Evolutionary conservation across 2,888 invertebrate genomes (phyloP), one percentile per base, ranked within the genome.

Genomic region (Margaritifera margaritifera): DNA sequence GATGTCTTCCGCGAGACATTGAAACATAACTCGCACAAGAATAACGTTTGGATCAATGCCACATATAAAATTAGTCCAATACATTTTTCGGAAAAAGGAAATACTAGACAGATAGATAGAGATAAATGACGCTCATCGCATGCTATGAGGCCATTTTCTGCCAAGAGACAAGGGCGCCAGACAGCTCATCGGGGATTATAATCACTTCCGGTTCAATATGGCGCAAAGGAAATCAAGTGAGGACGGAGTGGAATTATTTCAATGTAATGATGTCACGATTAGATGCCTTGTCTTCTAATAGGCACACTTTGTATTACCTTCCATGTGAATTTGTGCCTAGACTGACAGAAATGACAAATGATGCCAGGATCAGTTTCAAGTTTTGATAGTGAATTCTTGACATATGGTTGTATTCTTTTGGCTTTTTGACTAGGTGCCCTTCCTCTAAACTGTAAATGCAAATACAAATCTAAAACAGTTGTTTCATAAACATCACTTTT

Each of bases 171-270:
- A 55, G 42, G 27, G 50, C 57, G 25, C 52, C 56, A 31, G 31
- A 69, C 63, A 62, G 62, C 69, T 66, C 64, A 58, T 61, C 61
- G 69, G 59, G 64, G 60, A 69, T 69, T 69, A 69, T 62, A 66
- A 66, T 62, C 69, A 71, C 69, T 74, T 69, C 74, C 64, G 71
- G 69, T 71, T 53, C 66, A 74, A 55, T 64, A 67, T 65, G 61
- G 64, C 20, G 60, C 52, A 62, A 27, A 61, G 71, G 71, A 74
- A 69, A 69, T 71, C 68, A 58, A 52, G 62, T 62, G 71, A 60
- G 59, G 69, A 69, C 66, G 74, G 69, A 64, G 71, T 64, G 51
- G 59, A 64, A 58, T 71, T 64, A 71, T 63, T 57, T 62, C 54
- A 55, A 58, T 52, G 52, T 72, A 68, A 65, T 66, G 68, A 53